These are phyloP conservation scores for Crocuta crocuta DNA, from an alignment of 2,113 vertebrate genomes.

Conservation along the genomic window DNA sequence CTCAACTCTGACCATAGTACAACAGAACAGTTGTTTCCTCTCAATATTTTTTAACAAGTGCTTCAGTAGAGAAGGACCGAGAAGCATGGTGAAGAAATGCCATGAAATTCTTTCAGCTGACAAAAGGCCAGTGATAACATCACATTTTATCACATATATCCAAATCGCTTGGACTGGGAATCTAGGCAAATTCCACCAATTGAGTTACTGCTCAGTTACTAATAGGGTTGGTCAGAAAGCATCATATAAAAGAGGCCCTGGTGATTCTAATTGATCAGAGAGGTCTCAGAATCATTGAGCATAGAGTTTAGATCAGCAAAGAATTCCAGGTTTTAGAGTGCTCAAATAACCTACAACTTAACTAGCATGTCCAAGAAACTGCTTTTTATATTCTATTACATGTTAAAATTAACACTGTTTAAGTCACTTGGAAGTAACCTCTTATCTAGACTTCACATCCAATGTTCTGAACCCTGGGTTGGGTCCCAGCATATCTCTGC, in stretches of 20 bases:
- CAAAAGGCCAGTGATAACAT: background rate
- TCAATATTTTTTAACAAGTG: slow-evolving; percentile 11
- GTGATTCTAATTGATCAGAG: background rate
- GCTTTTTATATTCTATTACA: background rate
- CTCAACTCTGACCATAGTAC: background rate
- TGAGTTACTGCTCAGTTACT: background rate
- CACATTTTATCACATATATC: background rate
- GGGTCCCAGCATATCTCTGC: background rate
- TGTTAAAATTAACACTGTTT: slow-evolving; percentile 2
- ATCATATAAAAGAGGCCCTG: background rate
- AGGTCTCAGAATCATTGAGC: background rate
- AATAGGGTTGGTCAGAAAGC: background rate
- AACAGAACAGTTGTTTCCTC: background rate
- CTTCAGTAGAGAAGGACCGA: background rate
- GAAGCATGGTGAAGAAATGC: background rate
- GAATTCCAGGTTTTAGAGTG: background rate
- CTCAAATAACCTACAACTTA: background rate
- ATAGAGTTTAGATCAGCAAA: background rate
- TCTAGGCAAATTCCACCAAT: background rate
- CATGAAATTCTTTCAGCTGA: background rate
- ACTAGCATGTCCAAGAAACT: background rate
- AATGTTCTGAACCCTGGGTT: background rate
- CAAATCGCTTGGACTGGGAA: background rate
- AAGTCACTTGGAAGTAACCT: background rate
- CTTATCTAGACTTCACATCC: background rate